These are phyloP conservation scores for Dicerorhinus sumatrensis DNA, from an alignment of 2,113 vertebrate species.

Conservation along the genomic window DNA sequence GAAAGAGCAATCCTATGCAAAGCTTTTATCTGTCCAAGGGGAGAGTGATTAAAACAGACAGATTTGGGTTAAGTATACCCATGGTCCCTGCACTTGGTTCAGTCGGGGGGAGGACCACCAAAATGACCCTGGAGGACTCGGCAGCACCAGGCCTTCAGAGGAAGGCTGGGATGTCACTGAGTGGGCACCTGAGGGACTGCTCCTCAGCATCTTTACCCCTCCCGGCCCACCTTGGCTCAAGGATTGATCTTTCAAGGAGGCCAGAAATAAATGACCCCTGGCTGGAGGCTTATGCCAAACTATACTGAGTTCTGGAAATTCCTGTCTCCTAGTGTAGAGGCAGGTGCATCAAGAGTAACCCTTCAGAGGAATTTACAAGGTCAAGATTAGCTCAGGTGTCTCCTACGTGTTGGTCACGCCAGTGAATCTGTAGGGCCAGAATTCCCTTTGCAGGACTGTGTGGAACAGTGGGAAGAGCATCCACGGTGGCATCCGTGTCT, in stretches of 20 bases:
- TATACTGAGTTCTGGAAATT: background rate
- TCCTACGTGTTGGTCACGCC: accelerated
- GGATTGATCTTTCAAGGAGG: slow-evolving; percentile 68
- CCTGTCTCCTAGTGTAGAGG: background rate
- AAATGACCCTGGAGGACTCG: slow-evolving; percentile 82
- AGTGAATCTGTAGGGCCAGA: background rate
- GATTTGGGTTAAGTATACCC: slow-evolving; percentile 90
- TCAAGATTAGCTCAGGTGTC: background rate
- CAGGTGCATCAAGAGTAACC: background rate
- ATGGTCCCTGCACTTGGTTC: slow-evolving; percentile 84
- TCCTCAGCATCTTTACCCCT: background rate
- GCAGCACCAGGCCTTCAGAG: slow-evolving; percentile 73
- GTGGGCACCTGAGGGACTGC: slow-evolving; percentile 52
- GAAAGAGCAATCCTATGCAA: slow-evolving; percentile 91
- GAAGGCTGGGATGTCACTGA: slow-evolving; percentile 61
- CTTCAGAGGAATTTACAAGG: background rate
- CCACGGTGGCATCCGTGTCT: accelerated
- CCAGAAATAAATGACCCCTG: background rate
- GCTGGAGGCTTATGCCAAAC: background rate
- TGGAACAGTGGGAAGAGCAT: accelerated
- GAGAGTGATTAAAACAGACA: slow-evolving; percentile 90
- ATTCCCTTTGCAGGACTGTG: background rate
- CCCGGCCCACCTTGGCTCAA: slow-evolving; percentile 62
- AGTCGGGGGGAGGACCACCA: slow-evolving; percentile 81
- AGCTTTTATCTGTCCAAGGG: slow-evolving; percentile 90